Evolutionary conservation across 2,113 vertebrate species (phyloP), one percentile per base, ranked within the genome.

Genomic region (Platysteira castanea): DNA sequence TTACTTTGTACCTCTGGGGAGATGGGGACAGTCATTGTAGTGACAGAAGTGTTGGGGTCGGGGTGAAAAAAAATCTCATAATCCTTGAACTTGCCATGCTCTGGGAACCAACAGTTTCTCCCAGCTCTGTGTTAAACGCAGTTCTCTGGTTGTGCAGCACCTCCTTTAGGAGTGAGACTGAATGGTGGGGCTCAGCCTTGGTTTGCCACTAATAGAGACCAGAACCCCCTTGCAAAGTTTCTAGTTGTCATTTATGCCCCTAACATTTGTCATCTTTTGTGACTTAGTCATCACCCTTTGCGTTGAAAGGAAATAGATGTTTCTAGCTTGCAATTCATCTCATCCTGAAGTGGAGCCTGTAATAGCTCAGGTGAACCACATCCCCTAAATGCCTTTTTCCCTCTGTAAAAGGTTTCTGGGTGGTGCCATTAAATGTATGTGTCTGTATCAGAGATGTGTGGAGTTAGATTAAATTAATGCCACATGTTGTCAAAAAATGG

Each of bases 221-320:
- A 86, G 87, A 85, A n/a, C 28, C 4, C 7, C 50, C 19, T 65
- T 82, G 65, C 75, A 50, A 39, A 23, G 17, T 80, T 52, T 37
- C 44, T 37, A 23, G 19, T 69, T 86, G 44, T 54, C 59, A 7
- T 87, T 65, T 77, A 11, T 50, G 31, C 31, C 54, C 47, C 53
- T 81, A 11, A 47, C 8, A 2, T 59, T 69, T 21, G 23, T 60
- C 33, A 18, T 41, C 54, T 54, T 73, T 24, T 47, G 39, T 39
- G 41, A 53, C n/a, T 61, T 73, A 23, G 30, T 60, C 31, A 37
- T 68, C 74, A 39, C 39, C 22, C 50, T 52, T 87, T 70, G 37
- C 2, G 1, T 39, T 74, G n/a, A 41, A 50, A 31, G 28, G 37
- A 60, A 64, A 13, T 7, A 10, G 21, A 27, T 0, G 0, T 84